Evolutionary conservation across 2,113 vertebrate species (phyloP).

Genomic region (Bubo scandiacus): DNA sequence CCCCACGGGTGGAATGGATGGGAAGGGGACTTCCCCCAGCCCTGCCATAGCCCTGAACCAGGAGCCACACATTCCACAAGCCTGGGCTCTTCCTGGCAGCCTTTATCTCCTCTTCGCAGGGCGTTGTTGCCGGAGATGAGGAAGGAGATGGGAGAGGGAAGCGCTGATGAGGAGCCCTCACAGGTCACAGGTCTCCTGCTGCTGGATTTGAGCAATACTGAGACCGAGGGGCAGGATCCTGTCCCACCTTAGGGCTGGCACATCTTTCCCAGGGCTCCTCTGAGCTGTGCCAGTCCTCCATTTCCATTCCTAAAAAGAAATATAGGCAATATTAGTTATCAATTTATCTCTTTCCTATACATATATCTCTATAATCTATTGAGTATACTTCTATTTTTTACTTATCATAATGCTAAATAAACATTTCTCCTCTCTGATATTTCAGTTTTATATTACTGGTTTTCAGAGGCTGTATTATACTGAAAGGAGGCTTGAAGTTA

Average conservation of each 20-base stretch:
- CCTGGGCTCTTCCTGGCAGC: not conserved
- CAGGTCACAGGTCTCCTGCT: not conserved
- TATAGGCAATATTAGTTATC: not conserved
- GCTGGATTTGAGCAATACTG: not conserved
- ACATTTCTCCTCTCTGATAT: not conserved
- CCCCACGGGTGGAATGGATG: rapidly evolving
- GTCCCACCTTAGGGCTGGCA: not conserved
- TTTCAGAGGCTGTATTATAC: not conserved
- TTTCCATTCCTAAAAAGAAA: not conserved
- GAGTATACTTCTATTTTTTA: not conserved
- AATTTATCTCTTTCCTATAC: not conserved
- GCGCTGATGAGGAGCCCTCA: not conserved
- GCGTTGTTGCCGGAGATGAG: not conserved
- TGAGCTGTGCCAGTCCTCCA: rapidly evolving
- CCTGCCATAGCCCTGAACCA: not conserved
- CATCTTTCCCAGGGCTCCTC: not conserved
- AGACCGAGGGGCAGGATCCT: not conserved
- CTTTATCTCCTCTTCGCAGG: not conserved
- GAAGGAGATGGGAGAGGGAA: not conserved
- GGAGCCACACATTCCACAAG: not conserved
- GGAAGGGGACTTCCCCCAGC: not conserved
- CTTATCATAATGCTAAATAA: not conserved
- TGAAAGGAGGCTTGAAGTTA: not conserved
- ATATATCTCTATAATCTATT: not conserved
- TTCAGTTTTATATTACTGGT: not conserved